Evolutionary conservation across 92 coral and sea anemone species (phyloP), one percentile per base, ranked within the genome.

Genomic region (Bergia puertoricense): DNA sequence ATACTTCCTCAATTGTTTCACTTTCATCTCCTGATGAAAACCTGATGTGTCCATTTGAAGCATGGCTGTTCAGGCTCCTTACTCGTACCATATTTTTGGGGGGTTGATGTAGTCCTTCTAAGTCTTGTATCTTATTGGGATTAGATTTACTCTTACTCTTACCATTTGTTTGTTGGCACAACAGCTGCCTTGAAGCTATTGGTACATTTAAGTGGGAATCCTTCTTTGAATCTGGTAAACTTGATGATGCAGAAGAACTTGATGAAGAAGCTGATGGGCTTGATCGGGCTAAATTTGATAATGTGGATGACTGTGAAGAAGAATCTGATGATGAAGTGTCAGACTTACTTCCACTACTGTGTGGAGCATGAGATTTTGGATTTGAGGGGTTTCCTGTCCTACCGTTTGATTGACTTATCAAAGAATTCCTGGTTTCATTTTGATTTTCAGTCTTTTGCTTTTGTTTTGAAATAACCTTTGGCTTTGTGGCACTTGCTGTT

Each of bases 21-120:
- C 43, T 81, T 40, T 68, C 90, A 39, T 87, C 93, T 20, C 91
- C 96, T 38, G 91, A 91, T 67, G 94, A 95, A 94, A 96, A 96
- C 36, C 96, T 91, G 36, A 96, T 94, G 88, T 96, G 98, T 68
- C 86, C 90, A 14, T 71, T 45, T 14, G 89, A 80, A 67, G 38
- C 30, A 20, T n/a, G 65, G 7, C 44, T 44, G 48, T 80, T 44
- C 30, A 22, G 13, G 4, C 20, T 62, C 69, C 6, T 6, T 23
- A 18, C 30, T 62, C 23, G n/a, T 62, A 4, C 22, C 69, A 62
- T 2, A 62, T 2, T 0, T 18, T 62, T 18, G 3, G 1, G 7
- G 30, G 69, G 30, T 62, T 3, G 30, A 62, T 16, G n/a, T 62
- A 23, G 7, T 62, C 69, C 30, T 62, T 18, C 30, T 62, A 62